These are phyloP conservation scores for Scalopus aquaticus DNA, from an alignment of 2,113 vertebrate genomes.

Conservation along the genomic window DNA sequence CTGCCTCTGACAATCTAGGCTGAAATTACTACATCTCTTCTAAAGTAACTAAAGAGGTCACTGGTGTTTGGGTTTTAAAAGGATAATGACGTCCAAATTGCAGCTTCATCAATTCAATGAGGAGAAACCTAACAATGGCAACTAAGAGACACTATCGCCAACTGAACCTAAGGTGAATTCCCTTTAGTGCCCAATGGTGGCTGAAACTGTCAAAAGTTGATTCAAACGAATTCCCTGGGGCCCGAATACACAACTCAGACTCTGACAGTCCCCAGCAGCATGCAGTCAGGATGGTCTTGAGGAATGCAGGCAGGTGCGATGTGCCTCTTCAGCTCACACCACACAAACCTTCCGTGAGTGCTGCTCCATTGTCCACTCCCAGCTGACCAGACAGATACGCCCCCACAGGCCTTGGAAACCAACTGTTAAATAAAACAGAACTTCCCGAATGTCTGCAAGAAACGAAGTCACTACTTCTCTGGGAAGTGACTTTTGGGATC, in stretches of 20 bases:
- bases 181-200: background rate
- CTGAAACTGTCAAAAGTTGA: background rate
- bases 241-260: background rate
- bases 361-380: background rate
- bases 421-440: background rate
- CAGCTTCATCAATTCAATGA: background rate
- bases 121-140: background rate
- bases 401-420: background rate
- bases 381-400: background rate
- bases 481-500: background rate
- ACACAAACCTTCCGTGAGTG: too few species aligned
- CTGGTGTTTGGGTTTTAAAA: background rate
- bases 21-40: background rate
- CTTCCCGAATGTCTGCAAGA: background rate
- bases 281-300: background rate
- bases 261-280: background rate
- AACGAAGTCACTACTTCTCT: background rate
- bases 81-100: background rate
- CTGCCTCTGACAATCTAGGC: background rate
- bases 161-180: background rate
- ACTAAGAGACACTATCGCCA: background rate
- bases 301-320: background rate
- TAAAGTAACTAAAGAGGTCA: slow-evolving; percentile 21
- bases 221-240: background rate
- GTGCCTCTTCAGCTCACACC: background rate